phyloP scores from a whole-genome alignment of 2,888 invertebrate genomes.

The Drosophila prolongata region DNA sequence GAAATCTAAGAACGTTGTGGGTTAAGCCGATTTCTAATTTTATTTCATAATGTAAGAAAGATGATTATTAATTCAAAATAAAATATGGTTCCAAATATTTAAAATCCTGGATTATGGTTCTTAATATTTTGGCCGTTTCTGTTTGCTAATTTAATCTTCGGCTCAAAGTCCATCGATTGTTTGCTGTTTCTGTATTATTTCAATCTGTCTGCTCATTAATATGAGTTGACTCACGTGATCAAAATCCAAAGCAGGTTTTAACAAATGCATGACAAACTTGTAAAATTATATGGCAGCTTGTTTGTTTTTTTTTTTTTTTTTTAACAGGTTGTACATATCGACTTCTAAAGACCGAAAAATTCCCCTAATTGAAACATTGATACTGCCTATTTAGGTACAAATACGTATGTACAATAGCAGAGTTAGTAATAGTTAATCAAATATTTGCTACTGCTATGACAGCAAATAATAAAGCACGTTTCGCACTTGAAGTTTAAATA shows the following conservation, averaged over 20 bases:
- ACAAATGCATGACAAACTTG: slow-evolving; percentile 32
- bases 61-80: too few species aligned
- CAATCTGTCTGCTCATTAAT: slow-evolving; percentile 35
- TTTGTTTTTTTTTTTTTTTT: background rate
- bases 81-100: background rate
- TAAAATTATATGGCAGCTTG: slow-evolving; percentile 12
- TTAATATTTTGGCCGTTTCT: slow-evolving; percentile 11
- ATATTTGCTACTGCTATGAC: slow-evolving; percentile 15
- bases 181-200: slow-evolving; percentile 28
- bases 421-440: slow-evolving; percentile 16
- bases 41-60: background rate
- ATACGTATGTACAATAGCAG: slow-evolving; percentile 12
- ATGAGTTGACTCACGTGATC: slow-evolving; percentile 42
- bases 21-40: background rate
- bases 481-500: slow-evolving; percentile 11
- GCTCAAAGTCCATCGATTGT: slow-evolving; percentile 31
- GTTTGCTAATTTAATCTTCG: slow-evolving; percentile 20
- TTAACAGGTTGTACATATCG: background rate
- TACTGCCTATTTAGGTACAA: slow-evolving; percentile 2
- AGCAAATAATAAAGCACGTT: slow-evolving; percentile 8
- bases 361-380: slow-evolving; percentile 24
- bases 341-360: background rate
- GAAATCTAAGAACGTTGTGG: background rate
- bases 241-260: slow-evolving; percentile 39
- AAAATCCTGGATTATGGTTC: background rate